Conservation (phyloP, 2,888 invertebrate species). For the Serrognathus titanus region DNA sequence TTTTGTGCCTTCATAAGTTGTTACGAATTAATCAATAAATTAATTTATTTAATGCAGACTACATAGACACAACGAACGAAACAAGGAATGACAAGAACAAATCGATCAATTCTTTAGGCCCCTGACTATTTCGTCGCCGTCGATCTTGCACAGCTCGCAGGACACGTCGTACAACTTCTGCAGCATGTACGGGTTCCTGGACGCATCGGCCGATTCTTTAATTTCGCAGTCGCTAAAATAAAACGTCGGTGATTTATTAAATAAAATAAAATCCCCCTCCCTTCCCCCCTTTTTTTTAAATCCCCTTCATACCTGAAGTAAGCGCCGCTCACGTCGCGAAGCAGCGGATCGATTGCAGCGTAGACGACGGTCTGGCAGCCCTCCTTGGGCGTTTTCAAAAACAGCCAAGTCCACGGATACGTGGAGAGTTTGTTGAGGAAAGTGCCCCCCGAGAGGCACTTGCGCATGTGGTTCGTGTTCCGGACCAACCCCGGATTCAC, state of each 20-base stretch:
- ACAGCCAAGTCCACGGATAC: slow-evolving; percentile 64
- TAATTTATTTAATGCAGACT: not conserved
- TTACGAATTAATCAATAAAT: not conserved
- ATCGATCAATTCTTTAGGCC: not conserved
- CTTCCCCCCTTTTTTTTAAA: too few relatives aligned
- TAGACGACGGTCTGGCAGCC: slow-evolving; percentile 68
- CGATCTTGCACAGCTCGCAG: slow-evolving; percentile 34
- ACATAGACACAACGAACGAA: not conserved
- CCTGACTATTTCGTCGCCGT: slow-evolving; percentile 20
- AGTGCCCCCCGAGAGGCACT: slow-evolving; percentile 52
- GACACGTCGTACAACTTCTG: slow-evolving; percentile 44
- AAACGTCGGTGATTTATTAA: slow-evolving; percentile 7
- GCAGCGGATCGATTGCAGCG: slow-evolving; percentile 60
- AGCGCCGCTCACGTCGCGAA: slow-evolving; percentile 60
- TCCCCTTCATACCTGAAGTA: slow-evolving; percentile 58
- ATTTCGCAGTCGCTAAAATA: slow-evolving; percentile 46
- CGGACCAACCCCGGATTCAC: slow-evolving; percentile 69
- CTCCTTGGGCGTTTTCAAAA: slow-evolving; percentile 65
- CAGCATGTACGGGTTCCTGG: slow-evolving; percentile 38
- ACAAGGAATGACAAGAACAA: not conserved
- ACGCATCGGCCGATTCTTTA: slow-evolving; percentile 40
- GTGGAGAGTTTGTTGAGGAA: slow-evolving; percentile 57
- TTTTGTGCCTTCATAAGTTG: too few relatives aligned
- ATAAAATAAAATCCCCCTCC: slow-evolving; percentile 7
- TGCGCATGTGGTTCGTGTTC: slow-evolving; percentile 60